phyloP scores from a whole-genome alignment of 1,140 invertebrate species.

The Drosophila jambulina region DNA sequence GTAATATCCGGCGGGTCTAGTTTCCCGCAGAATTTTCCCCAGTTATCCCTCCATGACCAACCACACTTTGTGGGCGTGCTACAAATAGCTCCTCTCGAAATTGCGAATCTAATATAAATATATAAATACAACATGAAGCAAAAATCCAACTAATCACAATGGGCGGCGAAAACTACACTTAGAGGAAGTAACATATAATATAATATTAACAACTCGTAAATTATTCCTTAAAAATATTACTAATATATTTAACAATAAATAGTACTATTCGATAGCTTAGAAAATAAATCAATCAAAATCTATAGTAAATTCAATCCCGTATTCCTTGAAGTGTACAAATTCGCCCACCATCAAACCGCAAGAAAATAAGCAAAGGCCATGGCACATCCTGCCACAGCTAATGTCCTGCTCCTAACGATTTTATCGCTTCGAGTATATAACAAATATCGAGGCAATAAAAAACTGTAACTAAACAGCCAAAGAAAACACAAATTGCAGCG shows the following conservation, averaged over 20 bases:
- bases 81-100: conserved; percentile 49
- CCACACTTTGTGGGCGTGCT: conserved; percentile 24
- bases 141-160: conserved; percentile 45
- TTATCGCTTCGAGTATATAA: conserved; percentile 37
- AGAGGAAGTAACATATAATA: too few species aligned
- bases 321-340: neutral
- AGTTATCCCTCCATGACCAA: conserved; percentile 7
- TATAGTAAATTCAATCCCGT: neutral
- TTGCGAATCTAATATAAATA: conserved; percentile 72
- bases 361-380: conserved; percentile 27
- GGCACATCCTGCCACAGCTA: conserved; percentile 27
- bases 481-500: conserved; percentile 74
- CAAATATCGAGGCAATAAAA: conserved; percentile 65
- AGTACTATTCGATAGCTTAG: neutral
- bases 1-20: conserved; percentile 32
- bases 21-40: conserved; percentile 26
- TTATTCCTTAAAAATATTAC: too few species aligned
- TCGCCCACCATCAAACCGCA: conserved; percentile 22
- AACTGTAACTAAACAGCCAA: conserved; percentile 72
- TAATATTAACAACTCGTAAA: too few species aligned
- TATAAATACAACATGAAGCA: conserved; percentile 43
- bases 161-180: conserved; percentile 10
- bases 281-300: neutral
- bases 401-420: conserved; percentile 35
- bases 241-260: neutral